A percentile compares a stretch with the other conserved stretches of the same genome.
Evolutionary conservation across 2,888 invertebrate species (phyloP).

Genomic region (Autographa gamma): DNA sequence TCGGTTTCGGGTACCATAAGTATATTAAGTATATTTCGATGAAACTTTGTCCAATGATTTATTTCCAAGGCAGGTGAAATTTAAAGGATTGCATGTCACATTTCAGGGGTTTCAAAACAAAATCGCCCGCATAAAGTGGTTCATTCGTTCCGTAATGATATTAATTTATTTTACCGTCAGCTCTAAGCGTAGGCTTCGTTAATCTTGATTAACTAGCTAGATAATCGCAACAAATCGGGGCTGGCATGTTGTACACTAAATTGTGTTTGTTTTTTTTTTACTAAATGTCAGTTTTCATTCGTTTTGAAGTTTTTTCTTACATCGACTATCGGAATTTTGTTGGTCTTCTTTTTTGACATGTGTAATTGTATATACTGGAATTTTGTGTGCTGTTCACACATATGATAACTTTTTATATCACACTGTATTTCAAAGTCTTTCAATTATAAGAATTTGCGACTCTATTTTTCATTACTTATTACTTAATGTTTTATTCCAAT

Average conservation of each 20-base stretch:
- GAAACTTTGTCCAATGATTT: not conserved
- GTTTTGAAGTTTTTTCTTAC: constrained; percentile 5
- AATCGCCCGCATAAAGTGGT: constrained; percentile 49
- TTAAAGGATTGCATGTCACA: constrained; percentile 42
- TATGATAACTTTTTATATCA: too few relatives aligned
- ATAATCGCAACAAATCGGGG: constrained; percentile 78
- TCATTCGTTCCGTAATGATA: constrained; percentile 58
- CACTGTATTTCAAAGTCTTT: too few relatives aligned
- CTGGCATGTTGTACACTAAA: constrained; percentile 58
- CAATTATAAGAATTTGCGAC: too few relatives aligned
- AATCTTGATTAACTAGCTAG: constrained; percentile 80
- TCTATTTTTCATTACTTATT: too few relatives aligned
- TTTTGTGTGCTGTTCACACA: not conserved
- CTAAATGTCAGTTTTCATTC: constrained; percentile 23
- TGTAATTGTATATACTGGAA: not conserved
- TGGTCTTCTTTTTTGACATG: not conserved
- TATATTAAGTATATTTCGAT: not conserved
- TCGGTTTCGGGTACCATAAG: too few relatives aligned
- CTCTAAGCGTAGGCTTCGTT: constrained; percentile 64
- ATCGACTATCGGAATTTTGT: not conserved
- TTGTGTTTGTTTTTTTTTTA: constrained; percentile 57
- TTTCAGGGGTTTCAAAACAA: constrained; percentile 39
- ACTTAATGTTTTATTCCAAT: too few relatives aligned
- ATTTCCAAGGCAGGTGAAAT: not conserved
- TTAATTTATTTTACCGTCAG: constrained; percentile 65